A percentile compares a stretch with the other conserved stretches of the same genome.
Evolutionary conservation across 2,888 invertebrate species (phyloP).

Genomic region (Coenonympha arcania): DNA sequence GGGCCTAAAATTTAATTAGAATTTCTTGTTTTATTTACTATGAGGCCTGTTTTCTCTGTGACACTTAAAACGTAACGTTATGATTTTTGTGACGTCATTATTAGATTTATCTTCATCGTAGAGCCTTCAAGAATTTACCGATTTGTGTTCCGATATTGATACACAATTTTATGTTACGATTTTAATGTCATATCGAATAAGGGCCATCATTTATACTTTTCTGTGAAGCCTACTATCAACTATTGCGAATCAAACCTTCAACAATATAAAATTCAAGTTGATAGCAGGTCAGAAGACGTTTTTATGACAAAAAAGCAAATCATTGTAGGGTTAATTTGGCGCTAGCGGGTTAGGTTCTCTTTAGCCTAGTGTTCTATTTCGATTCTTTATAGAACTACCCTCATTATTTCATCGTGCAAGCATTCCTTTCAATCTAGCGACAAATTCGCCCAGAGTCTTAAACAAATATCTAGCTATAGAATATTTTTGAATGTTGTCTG

Average conservation of each 20-base stretch:
- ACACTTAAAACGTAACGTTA: no score
- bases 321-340: not conserved
- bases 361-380: no score
- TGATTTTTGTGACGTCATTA: no score
- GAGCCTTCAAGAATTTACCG: no score
- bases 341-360: not conserved
- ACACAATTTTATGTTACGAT: no score
- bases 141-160: no score
- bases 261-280: not conserved
- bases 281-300: not conserved
- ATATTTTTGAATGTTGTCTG: not conserved
- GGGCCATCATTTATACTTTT: no score
- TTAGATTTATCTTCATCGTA: no score
- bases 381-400: no score
- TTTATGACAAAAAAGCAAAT: not conserved
- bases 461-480: not conserved
- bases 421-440: not conserved
- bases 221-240: not conserved
- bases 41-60: conserved; percentile 13
- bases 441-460: not conserved
- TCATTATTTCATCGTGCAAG: no score
- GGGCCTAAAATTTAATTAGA: conserved; percentile 49
- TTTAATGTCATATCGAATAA: no score
- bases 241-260: not conserved
- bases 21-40: conserved; percentile 33